Evolutionary conservation across 2,113 vertebrate species (phyloP).

Genomic region (Mellivora capensis): DNA sequence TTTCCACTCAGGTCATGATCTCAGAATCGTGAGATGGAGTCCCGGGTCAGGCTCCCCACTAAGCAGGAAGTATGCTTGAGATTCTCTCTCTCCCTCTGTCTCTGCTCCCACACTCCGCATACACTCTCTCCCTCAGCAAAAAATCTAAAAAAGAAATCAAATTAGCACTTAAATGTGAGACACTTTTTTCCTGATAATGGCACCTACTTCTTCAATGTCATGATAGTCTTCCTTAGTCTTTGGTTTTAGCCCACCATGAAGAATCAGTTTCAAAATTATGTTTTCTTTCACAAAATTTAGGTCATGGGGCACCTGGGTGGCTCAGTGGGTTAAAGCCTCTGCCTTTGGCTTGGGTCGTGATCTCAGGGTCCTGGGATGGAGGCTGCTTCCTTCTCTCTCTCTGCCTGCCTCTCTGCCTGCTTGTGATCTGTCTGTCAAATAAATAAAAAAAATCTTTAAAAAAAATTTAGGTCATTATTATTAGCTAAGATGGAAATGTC

Average conservation of each 20-base stretch:
- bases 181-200: background rate
- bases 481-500: slow-evolving; percentile 29
- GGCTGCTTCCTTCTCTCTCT: too few relatives aligned
- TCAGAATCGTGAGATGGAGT: background rate
- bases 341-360: too few relatives aligned
- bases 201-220: background rate
- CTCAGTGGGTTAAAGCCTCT: too few relatives aligned
- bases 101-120: background rate
- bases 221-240: background rate
- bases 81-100: background rate
- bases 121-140: background rate
- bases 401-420: too few relatives aligned
- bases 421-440: too few relatives aligned
- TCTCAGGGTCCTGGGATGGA: too few relatives aligned
- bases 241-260: background rate
- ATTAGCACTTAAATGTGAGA: background rate
- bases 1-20: background rate
- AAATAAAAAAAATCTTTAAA: too few relatives aligned
- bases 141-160: background rate
- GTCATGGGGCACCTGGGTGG: background rate
- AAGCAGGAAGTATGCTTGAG: background rate
- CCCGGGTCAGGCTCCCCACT: background rate
- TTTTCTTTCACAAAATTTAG: slow-evolving; percentile 22
- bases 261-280: background rate
- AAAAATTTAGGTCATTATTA: background rate